Evolutionary conservation across 2,888 invertebrate species (phyloP).

Genomic region (Caenorhabditis sulstoni): DNA sequence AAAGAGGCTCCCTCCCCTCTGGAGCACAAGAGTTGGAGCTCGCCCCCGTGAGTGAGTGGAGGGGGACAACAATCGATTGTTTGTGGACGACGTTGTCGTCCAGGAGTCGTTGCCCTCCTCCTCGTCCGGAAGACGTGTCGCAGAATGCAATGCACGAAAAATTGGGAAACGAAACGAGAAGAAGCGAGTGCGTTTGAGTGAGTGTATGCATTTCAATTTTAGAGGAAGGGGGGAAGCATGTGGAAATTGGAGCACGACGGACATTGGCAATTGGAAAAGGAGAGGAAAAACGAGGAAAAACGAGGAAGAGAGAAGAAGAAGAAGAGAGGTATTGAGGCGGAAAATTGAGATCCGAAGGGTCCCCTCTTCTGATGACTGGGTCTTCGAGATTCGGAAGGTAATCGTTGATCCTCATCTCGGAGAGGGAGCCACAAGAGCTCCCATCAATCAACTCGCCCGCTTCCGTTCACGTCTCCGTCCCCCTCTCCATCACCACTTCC

Average conservation of each 20-base stretch:
- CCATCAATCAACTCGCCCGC: conserved; percentile 26
- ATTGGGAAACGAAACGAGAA: not conserved
- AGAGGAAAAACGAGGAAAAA: conserved; percentile 24
- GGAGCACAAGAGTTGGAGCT: conserved; percentile 43
- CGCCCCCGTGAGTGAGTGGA: not conserved
- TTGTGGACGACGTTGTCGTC: conserved; percentile 12
- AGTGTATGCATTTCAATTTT: conserved; percentile 50
- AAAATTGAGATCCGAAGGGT: conserved; percentile 46
- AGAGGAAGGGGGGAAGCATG: conserved; percentile 1
- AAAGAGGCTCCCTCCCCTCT: not conserved
- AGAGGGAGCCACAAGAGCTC: conserved; percentile 12
- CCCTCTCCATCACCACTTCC: conserved; percentile 9
- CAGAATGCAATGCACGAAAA: conserved; percentile 11
- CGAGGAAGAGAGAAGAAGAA: conserved; percentile 3
- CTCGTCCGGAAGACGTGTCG: conserved; percentile 13
- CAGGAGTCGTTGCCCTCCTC: not conserved
- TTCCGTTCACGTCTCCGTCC: conserved; percentile 22
- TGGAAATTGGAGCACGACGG: conserved; percentile 50
- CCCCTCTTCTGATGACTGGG: conserved; percentile 16
- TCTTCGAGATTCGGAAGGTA: conserved; percentile 4
- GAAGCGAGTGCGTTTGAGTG: not conserved
- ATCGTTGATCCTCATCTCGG: conserved; percentile 46
- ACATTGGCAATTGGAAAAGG: conserved; percentile 34
- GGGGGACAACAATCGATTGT: conserved; percentile 49
- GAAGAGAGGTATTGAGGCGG: conserved; percentile 38